Evolutionary conservation across 2,113 vertebrate genomes (phyloP).

Genomic region (Progne subis): DNA sequence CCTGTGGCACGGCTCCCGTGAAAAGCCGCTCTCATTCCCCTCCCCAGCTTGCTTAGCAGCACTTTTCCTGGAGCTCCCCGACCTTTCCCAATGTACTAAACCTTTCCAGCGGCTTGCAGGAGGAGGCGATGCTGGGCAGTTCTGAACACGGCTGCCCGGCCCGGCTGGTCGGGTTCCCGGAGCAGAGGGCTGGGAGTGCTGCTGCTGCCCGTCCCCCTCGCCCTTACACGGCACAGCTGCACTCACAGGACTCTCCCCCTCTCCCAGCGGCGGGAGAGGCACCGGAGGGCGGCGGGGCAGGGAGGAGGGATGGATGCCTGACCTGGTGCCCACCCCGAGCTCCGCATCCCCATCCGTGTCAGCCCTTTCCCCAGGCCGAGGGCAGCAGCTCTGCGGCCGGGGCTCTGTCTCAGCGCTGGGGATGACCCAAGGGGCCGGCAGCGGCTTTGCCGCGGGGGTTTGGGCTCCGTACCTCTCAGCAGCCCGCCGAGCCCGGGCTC

Average conservation of each 20-base stretch:
- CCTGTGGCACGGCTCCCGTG: neutral
- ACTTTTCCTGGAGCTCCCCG: neutral
- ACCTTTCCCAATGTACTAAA: neutral
- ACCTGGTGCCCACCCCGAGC: too few relatives aligned
- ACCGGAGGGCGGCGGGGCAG: too few relatives aligned
- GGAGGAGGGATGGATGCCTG: neutral
- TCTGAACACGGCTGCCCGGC: neutral
- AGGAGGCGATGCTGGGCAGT: neutral
- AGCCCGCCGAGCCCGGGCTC: neutral
- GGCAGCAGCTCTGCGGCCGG: too few relatives aligned
- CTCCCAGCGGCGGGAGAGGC: too few relatives aligned
- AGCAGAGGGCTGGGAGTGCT: too few relatives aligned
- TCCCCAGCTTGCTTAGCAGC: neutral
- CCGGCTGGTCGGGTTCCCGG: fast-evolving
- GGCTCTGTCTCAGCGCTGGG: neutral
- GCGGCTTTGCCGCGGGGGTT: neutral
- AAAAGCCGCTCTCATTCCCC: neutral
- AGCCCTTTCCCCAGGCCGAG: fast-evolving
- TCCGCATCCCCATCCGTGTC: fast-evolving
- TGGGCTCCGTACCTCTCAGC: constrained; percentile 8
- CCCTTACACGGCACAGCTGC: fast-evolving
- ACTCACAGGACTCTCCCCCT: neutral
- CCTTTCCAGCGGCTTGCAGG: neutral
- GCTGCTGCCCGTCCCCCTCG: neutral
- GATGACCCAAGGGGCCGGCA: fast-evolving